phyloP scores from a whole-genome alignment of 2,888 invertebrate genomes.

The Strigamia maritima region DNA sequence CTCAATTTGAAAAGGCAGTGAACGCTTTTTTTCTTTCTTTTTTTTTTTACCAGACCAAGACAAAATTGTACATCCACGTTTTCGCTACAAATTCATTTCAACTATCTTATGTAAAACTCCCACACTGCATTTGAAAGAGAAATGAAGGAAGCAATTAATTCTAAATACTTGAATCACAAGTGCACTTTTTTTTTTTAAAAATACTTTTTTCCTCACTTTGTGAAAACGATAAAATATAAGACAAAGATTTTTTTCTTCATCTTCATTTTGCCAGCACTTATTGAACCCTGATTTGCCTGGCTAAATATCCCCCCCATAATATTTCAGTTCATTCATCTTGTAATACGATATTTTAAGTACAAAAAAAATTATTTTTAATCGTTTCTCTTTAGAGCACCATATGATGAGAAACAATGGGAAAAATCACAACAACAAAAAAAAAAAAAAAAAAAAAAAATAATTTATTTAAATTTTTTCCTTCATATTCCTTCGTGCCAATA shows the following conservation, averaged over 20 bases:
- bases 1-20: neutral
- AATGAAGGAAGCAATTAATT: neutral
- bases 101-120: no score
- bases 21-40: neutral
- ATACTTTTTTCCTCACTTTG: neutral
- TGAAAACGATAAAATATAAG: neutral
- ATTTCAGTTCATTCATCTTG: neutral
- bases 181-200: conserved; percentile 1
- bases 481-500: neutral
- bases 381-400: neutral
- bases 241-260: no score
- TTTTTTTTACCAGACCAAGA: neutral
- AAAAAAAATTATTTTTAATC: neutral
- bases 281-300: conserved; percentile 8
- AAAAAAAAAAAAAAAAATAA: neutral
- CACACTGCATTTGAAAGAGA: conserved; percentile 11
- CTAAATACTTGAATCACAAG: conserved; percentile 4
- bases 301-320: neutral
- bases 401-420: neutral
- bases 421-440: neutral
- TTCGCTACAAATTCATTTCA: neutral
- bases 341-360: neutral
- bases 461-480: neutral
- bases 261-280: conserved; percentile 8
- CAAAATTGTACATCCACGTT: neutral